These are phyloP conservation scores for Nomada ferruginata DNA, from an alignment of 2,888 invertebrate species.

Conservation along the genomic window DNA sequence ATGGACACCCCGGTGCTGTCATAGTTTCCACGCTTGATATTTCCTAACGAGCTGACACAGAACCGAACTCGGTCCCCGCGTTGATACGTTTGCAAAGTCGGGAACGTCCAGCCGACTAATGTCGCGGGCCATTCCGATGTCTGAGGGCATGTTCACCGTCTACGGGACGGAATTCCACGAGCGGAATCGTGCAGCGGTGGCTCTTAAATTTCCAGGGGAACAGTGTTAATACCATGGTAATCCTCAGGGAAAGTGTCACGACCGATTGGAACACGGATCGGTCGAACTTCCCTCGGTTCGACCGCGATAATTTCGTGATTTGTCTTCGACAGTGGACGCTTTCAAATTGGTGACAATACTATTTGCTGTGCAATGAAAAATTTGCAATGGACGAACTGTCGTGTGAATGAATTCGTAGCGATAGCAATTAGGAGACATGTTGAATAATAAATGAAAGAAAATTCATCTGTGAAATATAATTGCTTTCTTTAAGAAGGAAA, in stretches of 20 bases:
- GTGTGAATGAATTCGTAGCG: no score
- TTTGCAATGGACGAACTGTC: no score
- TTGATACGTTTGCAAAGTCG: constrained; percentile 12
- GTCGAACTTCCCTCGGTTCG: background rate
- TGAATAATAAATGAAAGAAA: no score
- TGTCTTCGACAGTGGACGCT: background rate
- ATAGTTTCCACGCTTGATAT: constrained; percentile 52
- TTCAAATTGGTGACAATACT: background rate
- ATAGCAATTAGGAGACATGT: no score
- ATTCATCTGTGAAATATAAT: no score
- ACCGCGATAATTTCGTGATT: background rate
- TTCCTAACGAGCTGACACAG: constrained; percentile 59
- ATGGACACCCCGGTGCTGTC: constrained; percentile 40
- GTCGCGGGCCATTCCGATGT: constrained; percentile 20
- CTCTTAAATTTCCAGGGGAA: constrained; percentile 1
- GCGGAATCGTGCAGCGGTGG: background rate
- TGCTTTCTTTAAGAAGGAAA: no score
- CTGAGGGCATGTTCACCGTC: background rate
- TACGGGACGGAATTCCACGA: background rate
- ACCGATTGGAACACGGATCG: background rate
- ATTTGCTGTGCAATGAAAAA: no score
- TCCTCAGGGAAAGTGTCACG: background rate
- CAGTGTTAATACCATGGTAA: constrained; percentile 4
- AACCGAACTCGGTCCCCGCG: background rate
- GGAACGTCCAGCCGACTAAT: constrained; percentile 2